Evolutionary conservation across 2,113 vertebrate species (phyloP).

Genomic region (Cheirogaleus medius): DNA sequence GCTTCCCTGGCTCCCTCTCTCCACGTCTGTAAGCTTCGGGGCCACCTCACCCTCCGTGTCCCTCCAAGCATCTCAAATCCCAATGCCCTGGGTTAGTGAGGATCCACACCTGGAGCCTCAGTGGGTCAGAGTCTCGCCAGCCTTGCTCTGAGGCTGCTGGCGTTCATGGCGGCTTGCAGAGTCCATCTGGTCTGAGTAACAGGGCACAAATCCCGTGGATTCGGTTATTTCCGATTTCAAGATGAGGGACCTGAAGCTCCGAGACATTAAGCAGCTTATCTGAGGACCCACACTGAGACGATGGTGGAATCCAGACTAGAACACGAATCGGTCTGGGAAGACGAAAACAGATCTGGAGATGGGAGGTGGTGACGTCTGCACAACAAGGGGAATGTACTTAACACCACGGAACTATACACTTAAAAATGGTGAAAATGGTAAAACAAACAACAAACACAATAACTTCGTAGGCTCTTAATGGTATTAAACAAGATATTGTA

Average conservation of each 20-base stretch:
- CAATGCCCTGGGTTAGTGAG: background rate
- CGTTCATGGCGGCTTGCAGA: fast-evolving
- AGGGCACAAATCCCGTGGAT: no score
- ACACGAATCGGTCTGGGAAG: background rate
- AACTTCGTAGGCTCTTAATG: background rate
- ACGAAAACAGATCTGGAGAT: background rate
- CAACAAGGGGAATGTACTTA: no score
- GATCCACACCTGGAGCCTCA: no score
- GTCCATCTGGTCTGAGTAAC: background rate
- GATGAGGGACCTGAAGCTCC: background rate
- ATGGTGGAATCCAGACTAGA: background rate
- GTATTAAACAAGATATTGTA: background rate
- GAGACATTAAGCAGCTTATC: background rate
- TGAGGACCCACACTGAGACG: background rate
- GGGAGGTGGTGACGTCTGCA: no score
- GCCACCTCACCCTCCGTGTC: background rate
- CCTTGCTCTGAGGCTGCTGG: background rate
- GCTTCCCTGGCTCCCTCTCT: background rate
- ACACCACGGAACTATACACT: background rate
- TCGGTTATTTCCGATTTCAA: background rate
- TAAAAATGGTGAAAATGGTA: background rate
- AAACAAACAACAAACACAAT: background rate
- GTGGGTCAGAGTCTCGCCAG: fast-evolving
- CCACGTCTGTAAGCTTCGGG: background rate
- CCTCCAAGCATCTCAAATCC: background rate